Evolutionary conservation across 2,113 vertebrate species (phyloP), one percentile per base, ranked within the genome.

Genomic region (Misgurnus mizolepis): DNA sequence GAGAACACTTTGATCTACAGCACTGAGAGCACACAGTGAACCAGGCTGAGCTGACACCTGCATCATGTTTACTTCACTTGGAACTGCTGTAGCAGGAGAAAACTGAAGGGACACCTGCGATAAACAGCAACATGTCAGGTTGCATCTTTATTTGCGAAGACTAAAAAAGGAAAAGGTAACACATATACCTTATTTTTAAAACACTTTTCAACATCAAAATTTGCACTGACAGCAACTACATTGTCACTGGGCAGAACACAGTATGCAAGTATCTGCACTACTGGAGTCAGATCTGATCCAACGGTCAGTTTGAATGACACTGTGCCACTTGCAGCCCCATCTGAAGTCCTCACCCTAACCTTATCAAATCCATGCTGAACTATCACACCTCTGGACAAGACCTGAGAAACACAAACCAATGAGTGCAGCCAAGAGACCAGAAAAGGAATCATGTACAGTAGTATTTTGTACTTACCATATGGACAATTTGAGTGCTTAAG

Each of bases 121-220:
- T 3, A 34, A 34, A 34, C 71, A 66, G 4, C 9, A 22, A 39
- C 15, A 34, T 6, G 45, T 47, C 27, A 47, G 45, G 45, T 8
- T 47, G 0, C 4, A 58, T 6, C 67, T 10, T 27, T 53, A 0
- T 53, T 14, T 39, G 47, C 4, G 12, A 53, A 8, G 45, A 2
- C 4, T 10, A 2, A 34, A 34, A 34, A 34, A 34, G 27, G 27
- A 34, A 34, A 34, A 34, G 27, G 27, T 34, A 2, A 3, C 27
- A 34, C 27, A 34, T 18, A 6, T 58, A 97, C 95, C 94, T 95
- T 89, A 83, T 96, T 93, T 76, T 69, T 86, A 83, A 96, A 96
- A 85, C 95, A 97, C 43, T 92, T 89, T n/a, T 96, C 85, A 0
- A 90, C 88, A 5, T 12, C 9, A 81, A 96, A 92, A 17, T 75